These are phyloP conservation scores for Catocala fraxini DNA, from an alignment of 2,888 invertebrate genomes.

Conservation along the genomic window DNA sequence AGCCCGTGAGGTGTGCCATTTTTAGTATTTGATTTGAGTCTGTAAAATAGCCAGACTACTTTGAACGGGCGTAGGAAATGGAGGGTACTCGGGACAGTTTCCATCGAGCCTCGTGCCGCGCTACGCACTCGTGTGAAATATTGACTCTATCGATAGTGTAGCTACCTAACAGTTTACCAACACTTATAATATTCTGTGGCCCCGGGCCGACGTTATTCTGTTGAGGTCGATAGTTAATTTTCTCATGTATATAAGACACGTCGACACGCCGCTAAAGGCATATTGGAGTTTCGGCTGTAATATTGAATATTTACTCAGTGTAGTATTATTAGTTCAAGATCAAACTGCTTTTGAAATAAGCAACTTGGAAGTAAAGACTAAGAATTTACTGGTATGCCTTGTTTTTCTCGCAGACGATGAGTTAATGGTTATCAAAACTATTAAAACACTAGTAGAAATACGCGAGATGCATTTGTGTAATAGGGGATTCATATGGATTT, in stretches of 20 bases:
- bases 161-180: slow-evolving; percentile 29
- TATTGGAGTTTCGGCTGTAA: slow-evolving; percentile 27
- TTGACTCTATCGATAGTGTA: slow-evolving; percentile 45
- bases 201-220: slow-evolving; percentile 17
- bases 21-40: slow-evolving; percentile 25
- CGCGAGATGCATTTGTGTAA: no score
- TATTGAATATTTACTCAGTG: slow-evolving; percentile 33
- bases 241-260: slow-evolving; percentile 19
- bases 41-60: slow-evolving; percentile 10
- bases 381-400: slow-evolving; percentile 16
- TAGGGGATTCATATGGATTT: no score
- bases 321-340: slow-evolving; percentile 24
- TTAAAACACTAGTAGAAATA: no score
- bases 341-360: slow-evolving; percentile 27
- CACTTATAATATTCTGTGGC: slow-evolving; percentile 25
- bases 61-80: slow-evolving; percentile 18
- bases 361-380: slow-evolving; percentile 17
- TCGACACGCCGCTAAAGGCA: slow-evolving; percentile 11
- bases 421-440: slow-evolving; percentile 3
- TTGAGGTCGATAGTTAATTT: slow-evolving; percentile 32
- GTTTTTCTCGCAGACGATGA: slow-evolving; percentile 14
- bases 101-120: slow-evolving; percentile 17
- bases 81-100: slow-evolving; percentile 33
- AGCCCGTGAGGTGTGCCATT: neutral
- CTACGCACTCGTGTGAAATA: slow-evolving; percentile 42